Evolutionary conservation across 2,113 vertebrate genomes (phyloP), one percentile per base, ranked within the genome.

Genomic region (Oreochromis aureus): DNA sequence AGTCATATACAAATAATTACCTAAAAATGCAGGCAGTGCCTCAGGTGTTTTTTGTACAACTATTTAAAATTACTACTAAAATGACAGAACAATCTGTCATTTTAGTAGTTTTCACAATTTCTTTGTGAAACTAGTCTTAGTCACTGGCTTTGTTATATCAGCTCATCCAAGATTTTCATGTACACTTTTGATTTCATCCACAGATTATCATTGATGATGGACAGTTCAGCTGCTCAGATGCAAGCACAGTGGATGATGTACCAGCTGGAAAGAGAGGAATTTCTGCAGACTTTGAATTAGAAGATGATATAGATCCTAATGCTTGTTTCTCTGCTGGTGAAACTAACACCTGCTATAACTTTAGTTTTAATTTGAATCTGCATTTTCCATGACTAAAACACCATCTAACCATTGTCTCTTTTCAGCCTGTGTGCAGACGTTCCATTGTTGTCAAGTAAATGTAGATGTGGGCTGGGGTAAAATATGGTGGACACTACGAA

Each of bases 401-500:
- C 15, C 15, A 12, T 61, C 16, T 34, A 5, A 16, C 2, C 1
- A 80, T 63, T 91, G 19, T 93, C 79, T 87, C 24, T 58, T 32
- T 87, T 44, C 92, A 99, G 99, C 93, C 13, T 99, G 98, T 81
- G 97, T 98, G 13, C 94, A 94, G 59, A 97, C 92, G 80, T 98
- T 97, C 92, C 94, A 95, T 80, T 99, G 97, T 83, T 99, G 98
- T 87, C 97, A 98, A 92, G 97, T 99, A 86, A 98, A 97, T 81
- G 95, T 97, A 69, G 97, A 98, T 58, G 97, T 97, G 90, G 98
- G 98, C 85, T 95, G 95, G 93, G 98, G 98, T 92, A 99, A 98
- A 93, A 93, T 97, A n/a, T 99, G 98, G 99, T 99, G 98, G 98
- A 97, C 96, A 11, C 87, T 99, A 44, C 97, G 99, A 66, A 98